Evolutionary conservation across 2,888 invertebrate species (phyloP).

Genomic region (Drosophila histrio): DNA sequence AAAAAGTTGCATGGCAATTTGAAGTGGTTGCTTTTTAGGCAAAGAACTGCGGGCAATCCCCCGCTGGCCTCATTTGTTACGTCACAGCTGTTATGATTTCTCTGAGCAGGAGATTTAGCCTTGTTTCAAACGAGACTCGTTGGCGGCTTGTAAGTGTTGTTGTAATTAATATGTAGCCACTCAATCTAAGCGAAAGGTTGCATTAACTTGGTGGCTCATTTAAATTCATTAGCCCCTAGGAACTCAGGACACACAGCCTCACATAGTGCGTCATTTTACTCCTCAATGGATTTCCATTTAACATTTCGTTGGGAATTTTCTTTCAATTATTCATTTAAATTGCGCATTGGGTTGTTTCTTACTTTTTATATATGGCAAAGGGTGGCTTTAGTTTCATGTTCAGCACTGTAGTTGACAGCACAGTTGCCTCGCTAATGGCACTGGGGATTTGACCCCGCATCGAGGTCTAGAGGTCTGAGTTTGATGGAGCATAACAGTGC

Average conservation of each 20-base stretch:
- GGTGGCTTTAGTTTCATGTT: conserved; percentile 46
- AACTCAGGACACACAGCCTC: not conserved
- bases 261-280: conserved; percentile 31
- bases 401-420: conserved; percentile 66
- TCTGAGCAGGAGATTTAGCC: conserved; percentile 7
- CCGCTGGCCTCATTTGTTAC: conserved; percentile 65
- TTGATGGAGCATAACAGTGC: conserved; percentile 57
- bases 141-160: conserved; percentile 55
- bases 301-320: conserved; percentile 20
- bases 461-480: conserved; percentile 26
- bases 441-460: conserved; percentile 51
- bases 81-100: conserved; percentile 74
- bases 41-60: conserved; percentile 41
- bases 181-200: conserved; percentile 42
- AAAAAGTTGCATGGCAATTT: conserved; percentile 57
- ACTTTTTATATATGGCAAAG: conserved; percentile 21
- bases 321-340: conserved; percentile 59
- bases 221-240: conserved; percentile 61
- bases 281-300: conserved; percentile 58
- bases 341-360: conserved; percentile 43
- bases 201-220: conserved; percentile 53
- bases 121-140: conserved; percentile 18
- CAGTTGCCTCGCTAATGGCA: conserved; percentile 58
- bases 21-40: conserved; percentile 61
- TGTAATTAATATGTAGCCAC: conserved; percentile 63